These are phyloP conservation scores for Smithornis capensis DNA, from an alignment of 2,113 vertebrate genomes.

Conservation along the genomic window DNA sequence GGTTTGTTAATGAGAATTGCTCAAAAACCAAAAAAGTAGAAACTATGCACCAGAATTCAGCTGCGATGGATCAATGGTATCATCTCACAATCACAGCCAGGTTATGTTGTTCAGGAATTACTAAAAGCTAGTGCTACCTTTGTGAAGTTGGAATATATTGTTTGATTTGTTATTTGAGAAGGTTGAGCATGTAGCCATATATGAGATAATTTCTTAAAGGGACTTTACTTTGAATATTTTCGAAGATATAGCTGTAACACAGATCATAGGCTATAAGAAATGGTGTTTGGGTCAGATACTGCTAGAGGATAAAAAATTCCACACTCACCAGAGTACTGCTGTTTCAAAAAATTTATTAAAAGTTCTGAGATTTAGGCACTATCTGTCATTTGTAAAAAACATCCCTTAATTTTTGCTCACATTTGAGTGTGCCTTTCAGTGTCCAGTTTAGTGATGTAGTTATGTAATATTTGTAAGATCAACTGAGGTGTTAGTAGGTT, in stretches of 20 bases:
- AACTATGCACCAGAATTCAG: not conserved
- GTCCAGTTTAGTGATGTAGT: not conserved
- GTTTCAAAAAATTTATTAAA: not conserved
- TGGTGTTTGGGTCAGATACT: not conserved
- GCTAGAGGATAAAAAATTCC: not conserved
- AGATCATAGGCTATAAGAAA: not conserved
- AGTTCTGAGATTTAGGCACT: not conserved
- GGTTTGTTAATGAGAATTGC: not conserved
- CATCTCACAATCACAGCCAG: not conserved
- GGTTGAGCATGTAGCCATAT: not conserved
- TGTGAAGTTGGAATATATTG: not conserved
- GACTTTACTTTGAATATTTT: not conserved
- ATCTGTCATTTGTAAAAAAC: not conserved
- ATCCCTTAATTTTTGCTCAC: not conserved
- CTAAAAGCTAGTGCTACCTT: not conserved
- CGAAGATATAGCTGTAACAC: not conserved
- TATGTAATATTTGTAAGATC: not conserved
- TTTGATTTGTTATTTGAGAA: not conserved
- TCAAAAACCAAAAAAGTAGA: not conserved
- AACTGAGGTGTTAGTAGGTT: not conserved
- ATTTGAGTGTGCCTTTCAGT: not conserved
- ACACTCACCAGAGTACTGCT: not conserved
- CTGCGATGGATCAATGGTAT: fast-evolving
- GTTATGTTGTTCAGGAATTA: not conserved
- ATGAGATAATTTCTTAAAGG: not conserved